Percentiles rank a stretch among this genome's conserved stretches.
Conservation (phyloP, 2,888 invertebrate genomes). For the Temnothorax ravouxi region DNA sequence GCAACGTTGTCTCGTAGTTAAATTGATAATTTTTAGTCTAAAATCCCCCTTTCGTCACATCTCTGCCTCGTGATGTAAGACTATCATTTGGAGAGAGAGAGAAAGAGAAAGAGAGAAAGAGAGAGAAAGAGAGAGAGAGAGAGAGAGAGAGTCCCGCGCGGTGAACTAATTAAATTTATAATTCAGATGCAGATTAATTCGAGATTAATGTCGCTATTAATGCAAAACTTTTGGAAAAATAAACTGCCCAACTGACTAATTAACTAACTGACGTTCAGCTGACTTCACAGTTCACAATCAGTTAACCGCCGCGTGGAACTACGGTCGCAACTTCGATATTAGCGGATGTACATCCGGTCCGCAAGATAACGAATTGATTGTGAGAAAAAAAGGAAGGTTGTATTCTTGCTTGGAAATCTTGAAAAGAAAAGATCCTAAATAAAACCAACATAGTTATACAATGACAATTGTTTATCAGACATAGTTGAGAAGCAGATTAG, state of each 20-base stretch:
- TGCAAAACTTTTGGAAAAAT: background rate
- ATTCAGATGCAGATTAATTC: background rate
- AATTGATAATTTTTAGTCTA: conserved; percentile 16
- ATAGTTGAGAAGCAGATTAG: background rate
- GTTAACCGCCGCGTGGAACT: conserved; percentile 21
- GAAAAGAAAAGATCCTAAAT: background rate
- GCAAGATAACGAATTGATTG: conserved; percentile 40
- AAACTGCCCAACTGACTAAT: background rate
- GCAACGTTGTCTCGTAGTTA: background rate
- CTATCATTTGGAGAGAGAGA: no score
- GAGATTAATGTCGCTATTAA: conserved; percentile 19
- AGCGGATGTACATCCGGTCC: conserved; percentile 48
- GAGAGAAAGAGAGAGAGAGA: no score
- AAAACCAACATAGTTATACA: background rate
- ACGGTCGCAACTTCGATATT: conserved; percentile 37
- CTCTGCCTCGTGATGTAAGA: background rate
- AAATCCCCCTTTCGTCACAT: background rate
- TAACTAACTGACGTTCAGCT: conserved; percentile 6
- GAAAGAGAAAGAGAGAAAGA: no score
- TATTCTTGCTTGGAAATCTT: conserved; percentile 1
- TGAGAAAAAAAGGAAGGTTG: conserved; percentile 23
- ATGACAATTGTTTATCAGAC: background rate
- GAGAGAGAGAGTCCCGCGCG: no score
- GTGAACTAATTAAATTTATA: background rate
- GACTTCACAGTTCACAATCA: background rate